Conservation (phyloP, 2,888 invertebrate species). For the Drosophila falleni region DNA sequence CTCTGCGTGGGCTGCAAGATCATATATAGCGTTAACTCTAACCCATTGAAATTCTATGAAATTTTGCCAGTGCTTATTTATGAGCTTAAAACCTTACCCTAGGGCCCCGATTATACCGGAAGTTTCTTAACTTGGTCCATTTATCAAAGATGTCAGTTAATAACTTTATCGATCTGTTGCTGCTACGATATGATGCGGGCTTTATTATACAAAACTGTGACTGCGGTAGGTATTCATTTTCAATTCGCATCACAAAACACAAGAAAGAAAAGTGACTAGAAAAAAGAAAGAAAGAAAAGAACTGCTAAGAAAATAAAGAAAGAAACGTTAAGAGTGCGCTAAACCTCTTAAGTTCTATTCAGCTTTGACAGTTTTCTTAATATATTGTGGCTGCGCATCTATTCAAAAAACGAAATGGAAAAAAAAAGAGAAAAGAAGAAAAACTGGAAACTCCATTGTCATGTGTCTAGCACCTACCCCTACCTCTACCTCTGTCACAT, state of each 20-base stretch:
- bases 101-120: conserved; percentile 49
- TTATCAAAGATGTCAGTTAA: conserved; percentile 66
- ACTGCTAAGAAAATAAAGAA: conserved; percentile 19
- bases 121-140: conserved; percentile 54
- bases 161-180: conserved; percentile 59
- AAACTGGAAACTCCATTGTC: conserved; percentile 64
- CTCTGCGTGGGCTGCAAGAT: conserved; percentile 57
- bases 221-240: conserved; percentile 69
- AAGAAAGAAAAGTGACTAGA: conserved; percentile 37
- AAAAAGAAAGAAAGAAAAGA: conserved; percentile 16
- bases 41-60: conserved; percentile 33
- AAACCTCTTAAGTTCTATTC: conserved; percentile 81
- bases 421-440: conserved; percentile 13
- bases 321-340: conserved; percentile 71
- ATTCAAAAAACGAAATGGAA: conserved; percentile 25
- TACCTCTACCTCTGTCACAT: conserved; percentile 30
- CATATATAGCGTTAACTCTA: neutral
- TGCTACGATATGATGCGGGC: conserved; percentile 45
- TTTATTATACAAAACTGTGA: conserved; percentile 1
- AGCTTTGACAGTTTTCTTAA: conserved; percentile 79
- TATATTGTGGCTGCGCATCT: conserved; percentile 74
- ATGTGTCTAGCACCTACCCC: conserved; percentile 18
- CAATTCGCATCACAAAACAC: conserved; percentile 29
- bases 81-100: conserved; percentile 38
- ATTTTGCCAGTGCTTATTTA: conserved; percentile 47